phyloP scores from a whole-genome alignment of 1,140 invertebrate species.

The Bathynomus jamesi region DNA sequence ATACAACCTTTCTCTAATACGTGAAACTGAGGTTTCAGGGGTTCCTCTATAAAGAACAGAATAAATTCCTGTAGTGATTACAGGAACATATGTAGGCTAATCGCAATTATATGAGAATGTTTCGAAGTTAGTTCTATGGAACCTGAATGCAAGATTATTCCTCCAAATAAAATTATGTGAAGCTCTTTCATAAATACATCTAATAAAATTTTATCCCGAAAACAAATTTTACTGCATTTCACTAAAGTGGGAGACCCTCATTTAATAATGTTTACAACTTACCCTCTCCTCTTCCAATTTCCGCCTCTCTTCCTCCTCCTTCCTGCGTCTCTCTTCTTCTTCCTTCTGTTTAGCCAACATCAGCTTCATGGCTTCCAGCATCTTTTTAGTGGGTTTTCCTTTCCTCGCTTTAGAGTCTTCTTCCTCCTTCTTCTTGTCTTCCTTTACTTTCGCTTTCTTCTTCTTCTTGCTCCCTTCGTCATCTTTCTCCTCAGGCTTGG shows the following conservation, averaged over 20 bases:
- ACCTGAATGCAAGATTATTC: too few relatives aligned
- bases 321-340: slow-evolving; percentile 69
- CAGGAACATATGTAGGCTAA: neutral
- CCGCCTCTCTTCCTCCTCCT: slow-evolving; percentile 71
- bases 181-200: too few relatives aligned
- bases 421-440: slow-evolving; percentile 44
- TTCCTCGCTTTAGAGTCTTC: slow-evolving; percentile 45
- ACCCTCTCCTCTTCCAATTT: slow-evolving; percentile 74
- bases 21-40: neutral
- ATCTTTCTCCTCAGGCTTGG: slow-evolving; percentile 46
- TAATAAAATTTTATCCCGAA: too few relatives aligned
- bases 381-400: slow-evolving; percentile 61
- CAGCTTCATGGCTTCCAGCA: slow-evolving; percentile 81
- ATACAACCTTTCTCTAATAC: neutral
- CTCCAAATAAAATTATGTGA: too few relatives aligned
- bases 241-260: too few relatives aligned
- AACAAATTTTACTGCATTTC: too few relatives aligned
- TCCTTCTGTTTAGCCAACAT: slow-evolving; percentile 77
- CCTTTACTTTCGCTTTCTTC: slow-evolving; percentile 52
- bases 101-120: neutral
- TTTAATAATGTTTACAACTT: too few relatives aligned
- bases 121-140: too few relatives aligned
- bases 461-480: slow-evolving; percentile 55
- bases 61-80: neutral
- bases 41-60: neutral